Percentiles rank a stretch among this genome's conserved stretches.
Conservation (phyloP, 2,888 invertebrate genomes). For the Eupithecia inturbata region DNA sequence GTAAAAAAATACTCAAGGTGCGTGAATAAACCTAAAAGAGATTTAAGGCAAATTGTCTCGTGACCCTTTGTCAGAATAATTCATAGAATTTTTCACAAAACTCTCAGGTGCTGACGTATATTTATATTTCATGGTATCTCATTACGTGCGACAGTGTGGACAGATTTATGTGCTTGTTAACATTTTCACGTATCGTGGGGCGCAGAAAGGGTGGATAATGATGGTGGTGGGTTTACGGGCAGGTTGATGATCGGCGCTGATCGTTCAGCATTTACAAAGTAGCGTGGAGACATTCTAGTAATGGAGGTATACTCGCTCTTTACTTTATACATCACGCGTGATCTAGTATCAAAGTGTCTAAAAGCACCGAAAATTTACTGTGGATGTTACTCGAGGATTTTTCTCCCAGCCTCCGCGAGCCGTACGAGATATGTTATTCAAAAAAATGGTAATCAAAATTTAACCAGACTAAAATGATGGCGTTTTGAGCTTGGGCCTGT, state of each 20-base stretch:
- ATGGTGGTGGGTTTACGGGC: neutral
- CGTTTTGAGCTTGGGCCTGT: too few species aligned
- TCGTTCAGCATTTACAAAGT: neutral
- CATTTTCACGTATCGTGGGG: conserved; percentile 45
- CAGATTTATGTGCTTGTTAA: conserved; percentile 50
- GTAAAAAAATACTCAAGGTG: conserved; percentile 1
- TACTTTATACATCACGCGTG: too few species aligned
- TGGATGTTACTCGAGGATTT: too few species aligned
- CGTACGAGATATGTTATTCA: too few species aligned
- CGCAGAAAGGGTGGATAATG: conserved; percentile 15
- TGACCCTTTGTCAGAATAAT: conserved; percentile 23
- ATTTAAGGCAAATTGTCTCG: conserved; percentile 5
- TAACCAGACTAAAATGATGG: too few species aligned
- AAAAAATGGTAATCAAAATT: too few species aligned
- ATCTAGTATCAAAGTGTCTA: too few species aligned
- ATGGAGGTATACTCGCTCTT: too few species aligned
- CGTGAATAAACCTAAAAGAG: conserved; percentile 13
- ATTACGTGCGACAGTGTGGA: conserved; percentile 44
- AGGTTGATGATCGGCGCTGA: neutral
- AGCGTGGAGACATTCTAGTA: neutral
- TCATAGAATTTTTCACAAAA: conserved; percentile 35
- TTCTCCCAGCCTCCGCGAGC: too few species aligned
- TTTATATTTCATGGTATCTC: conserved; percentile 48
- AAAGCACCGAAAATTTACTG: too few species aligned
- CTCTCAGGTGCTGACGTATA: conserved; percentile 41